Base-by-base conservation (phyloP, 2,888 invertebrate species). In the Eumerus sabulonum region DNA sequence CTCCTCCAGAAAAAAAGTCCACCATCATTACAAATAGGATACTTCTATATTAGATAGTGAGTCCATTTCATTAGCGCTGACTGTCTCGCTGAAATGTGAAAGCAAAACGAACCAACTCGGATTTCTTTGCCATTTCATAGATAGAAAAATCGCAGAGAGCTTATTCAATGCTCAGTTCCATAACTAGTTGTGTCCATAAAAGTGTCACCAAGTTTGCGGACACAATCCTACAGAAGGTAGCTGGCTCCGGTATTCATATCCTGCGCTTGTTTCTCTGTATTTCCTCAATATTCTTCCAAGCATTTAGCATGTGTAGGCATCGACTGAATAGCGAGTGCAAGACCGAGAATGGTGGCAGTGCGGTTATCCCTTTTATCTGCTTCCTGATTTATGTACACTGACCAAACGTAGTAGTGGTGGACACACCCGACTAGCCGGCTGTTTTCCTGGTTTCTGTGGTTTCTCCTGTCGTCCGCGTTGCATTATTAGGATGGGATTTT, bases 161-260 rank as follows among this genome's bases (percentile, higher is more conserved):
- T n/a, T n/a, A n/a, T n/a, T n/a, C n/a, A n/a, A n/a, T n/a, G n/a
- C n/a, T n/a, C 63, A 54, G 19, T 9, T 3, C n/a, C 68, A 62
- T 50, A 70, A 53, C 56, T 56, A 14, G 70, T 63, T 57, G 63
- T 51, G 57, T 70, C 63, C 76, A 76, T 76, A 76, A 70, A 76
- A 76, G 70, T 70, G 70, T 76, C 76, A 76, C 76, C 74, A 76
- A 70, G 68, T 64, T 76, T 76, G 76, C 76, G 76, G 76, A 63
- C 63, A 76, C 63, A 70, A 42, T 76, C 70, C 47, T 76, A 70
- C 51, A 70, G 76, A 63, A 76, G 53, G 63, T 70, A 70, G 76
- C 57, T 76, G 70, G 57, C 40, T 47, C 70, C 51, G 56, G 53
- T 42, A 53, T 40, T 38, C 36, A 13, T 57, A 50, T 48, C 57